Base-by-base conservation (phyloP, 2,888 invertebrate genomes). In the Cantharis flavilabris region DNA sequence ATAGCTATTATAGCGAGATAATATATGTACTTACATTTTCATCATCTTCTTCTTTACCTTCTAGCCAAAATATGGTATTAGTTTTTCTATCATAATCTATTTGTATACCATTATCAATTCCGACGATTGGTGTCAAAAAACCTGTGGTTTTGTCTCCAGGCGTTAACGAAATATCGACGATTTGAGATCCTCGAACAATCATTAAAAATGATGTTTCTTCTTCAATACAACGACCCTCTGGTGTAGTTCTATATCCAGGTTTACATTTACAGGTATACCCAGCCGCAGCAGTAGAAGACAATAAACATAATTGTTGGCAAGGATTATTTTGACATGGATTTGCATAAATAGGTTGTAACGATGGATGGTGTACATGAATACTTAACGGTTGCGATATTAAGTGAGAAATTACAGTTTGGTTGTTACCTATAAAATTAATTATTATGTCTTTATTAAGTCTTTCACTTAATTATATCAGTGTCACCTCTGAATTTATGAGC, bases 301-400 rank as follows among this genome's bases (percentile, higher is more conserved):
- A 90, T 23, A 99, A 89, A 86, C 99, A 99, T 3, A 99, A 90
- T 85, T 99, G 98, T 83, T 95, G 94, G 85, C 99, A 99, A 0
- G 91, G 90, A 0, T 92, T 90, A 62, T 90, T 90, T 13, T 88
- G 89, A 88, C 99, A 99, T 0, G 98, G 97, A 80, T 94, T 94
- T 0, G 91, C 88, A 14, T 92, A 90, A 78, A 91, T 89, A 0
- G 98, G 98, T 88, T 99, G 99, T 70, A 98, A 89, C 0, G 97
- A 96, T 0, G 97, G 96, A 88, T 99, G 99, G 83, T 97, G 96
- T 0, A 98, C 97, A 85, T 97, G 97, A 79, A 99, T 96, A 9
- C 98, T 98, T 4, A 98, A 90, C 0, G 98, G 98, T 88, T 98
- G 97, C 3, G 97, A 96, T 81, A 98, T 97, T 75, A 98, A 90